Evolutionary conservation across 1,140 invertebrate genomes (phyloP).

Genomic region (Anagrus nilaparvatae): DNA sequence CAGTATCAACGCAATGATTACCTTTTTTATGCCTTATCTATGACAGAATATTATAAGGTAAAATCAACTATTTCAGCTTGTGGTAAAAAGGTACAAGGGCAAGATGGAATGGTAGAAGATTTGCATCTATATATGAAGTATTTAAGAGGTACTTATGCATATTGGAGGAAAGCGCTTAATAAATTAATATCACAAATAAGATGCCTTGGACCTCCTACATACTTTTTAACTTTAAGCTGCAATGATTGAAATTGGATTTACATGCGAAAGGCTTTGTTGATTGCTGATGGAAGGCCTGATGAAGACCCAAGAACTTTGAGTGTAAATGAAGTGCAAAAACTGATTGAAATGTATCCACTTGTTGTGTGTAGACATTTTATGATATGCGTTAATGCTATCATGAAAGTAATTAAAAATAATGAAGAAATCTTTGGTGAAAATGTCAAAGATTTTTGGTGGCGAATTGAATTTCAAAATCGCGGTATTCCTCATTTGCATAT

Average conservation of each 20-base stretch:
- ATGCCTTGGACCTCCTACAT: conserved; percentile 24
- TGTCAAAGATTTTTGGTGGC: conserved; percentile 21
- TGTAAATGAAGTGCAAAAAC: conserved; percentile 22
- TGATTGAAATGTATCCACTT: conserved; percentile 29
- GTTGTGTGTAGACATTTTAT: conserved; percentile 31
- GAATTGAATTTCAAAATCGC: conserved; percentile 38
- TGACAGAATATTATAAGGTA: not conserved
- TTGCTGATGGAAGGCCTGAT: conserved; percentile 25
- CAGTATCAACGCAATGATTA: too few relatives aligned
- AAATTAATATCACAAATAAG: conserved; percentile 27
- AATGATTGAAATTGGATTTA: conserved; percentile 31
- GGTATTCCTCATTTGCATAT: conserved; percentile 38
- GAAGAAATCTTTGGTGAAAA: conserved; percentile 12
- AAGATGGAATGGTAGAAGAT: conserved; percentile 16
- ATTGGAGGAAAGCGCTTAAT: conserved; percentile 24
- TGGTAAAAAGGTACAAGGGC: conserved; percentile 15
- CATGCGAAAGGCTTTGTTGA: conserved; percentile 24
- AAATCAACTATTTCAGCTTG: conserved; percentile 1
- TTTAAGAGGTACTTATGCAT: conserved; percentile 23
- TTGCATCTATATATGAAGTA: conserved; percentile 23
- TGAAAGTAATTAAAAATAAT: conserved; percentile 17
- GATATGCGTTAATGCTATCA: conserved; percentile 30
- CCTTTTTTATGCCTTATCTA: not conserved
- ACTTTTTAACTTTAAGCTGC: conserved; percentile 30
- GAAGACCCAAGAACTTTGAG: conserved; percentile 21